A percentile compares a stretch with the other conserved stretches of the same genome.
phyloP scores from a whole-genome alignment of 2,797 vertebrate genomes.

The Gila robusta region DNA sequence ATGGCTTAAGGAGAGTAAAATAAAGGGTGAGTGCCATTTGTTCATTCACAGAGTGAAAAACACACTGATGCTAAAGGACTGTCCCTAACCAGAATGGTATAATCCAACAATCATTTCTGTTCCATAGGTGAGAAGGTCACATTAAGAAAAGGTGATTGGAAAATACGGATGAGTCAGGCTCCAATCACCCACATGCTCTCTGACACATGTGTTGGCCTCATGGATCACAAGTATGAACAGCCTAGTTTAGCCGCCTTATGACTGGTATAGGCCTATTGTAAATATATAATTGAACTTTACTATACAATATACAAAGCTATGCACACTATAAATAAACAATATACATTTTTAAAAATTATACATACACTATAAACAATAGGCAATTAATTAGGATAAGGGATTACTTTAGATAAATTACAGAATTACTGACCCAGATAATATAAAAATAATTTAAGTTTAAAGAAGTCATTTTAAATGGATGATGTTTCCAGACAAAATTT shows the following conservation, averaged over 20 bases:
- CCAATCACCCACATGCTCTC: conserved; percentile 28
- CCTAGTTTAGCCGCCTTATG: background rate
- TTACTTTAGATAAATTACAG: background rate
- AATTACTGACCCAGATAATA: background rate
- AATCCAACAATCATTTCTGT: conserved; percentile 15
- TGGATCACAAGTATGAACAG: background rate
- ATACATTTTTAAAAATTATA: background rate
- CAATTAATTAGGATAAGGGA: conserved; percentile 16
- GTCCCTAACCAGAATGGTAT: conserved; percentile 15
- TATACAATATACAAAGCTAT: background rate
- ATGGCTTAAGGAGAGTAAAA: background rate
- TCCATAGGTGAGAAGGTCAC: conserved; percentile 39
- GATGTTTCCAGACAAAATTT: background rate
- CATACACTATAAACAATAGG: background rate
- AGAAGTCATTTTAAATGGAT: background rate
- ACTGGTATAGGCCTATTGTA: background rate
- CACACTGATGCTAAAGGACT: background rate
- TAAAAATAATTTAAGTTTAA: background rate
- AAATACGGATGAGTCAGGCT: conserved; percentile 61
- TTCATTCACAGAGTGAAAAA: background rate
- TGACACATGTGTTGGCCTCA: background rate
- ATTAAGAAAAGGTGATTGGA: conserved; percentile 24
- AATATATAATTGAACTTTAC: background rate
- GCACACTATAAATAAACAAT: background rate
- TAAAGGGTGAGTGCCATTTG: background rate